Conservation (phyloP, 1,140 invertebrate species). For the Oryzaephilus surinamensis region DNA sequence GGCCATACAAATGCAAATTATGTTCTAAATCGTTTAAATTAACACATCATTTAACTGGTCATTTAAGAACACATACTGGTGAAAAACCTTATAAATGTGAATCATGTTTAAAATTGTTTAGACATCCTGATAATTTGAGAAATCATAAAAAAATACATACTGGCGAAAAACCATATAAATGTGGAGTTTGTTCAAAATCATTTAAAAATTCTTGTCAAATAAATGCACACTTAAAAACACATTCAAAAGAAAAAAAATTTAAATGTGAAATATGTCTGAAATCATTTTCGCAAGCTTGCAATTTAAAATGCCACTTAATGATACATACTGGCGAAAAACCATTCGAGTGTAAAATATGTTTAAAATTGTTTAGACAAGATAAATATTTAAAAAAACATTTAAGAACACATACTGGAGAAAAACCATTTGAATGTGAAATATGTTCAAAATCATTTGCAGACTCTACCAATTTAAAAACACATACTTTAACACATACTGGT, state of each 20-base stretch:
- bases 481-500: background rate
- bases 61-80: conserved; percentile 40
- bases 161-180: conserved; percentile 47
- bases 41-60: conserved; percentile 43
- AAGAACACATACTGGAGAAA: background rate
- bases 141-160: conserved; percentile 4
- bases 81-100: conserved; percentile 11
- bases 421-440: background rate
- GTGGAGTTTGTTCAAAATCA: conserved; percentile 47
- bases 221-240: background rate
- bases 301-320: background rate
- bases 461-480: background rate
- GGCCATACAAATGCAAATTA: conserved; percentile 44
- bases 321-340: no score
- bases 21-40: conserved; percentile 47
- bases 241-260: background rate
- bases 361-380: background rate
- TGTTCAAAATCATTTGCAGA: background rate
- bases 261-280: conserved; percentile 1
- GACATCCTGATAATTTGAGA: background rate
- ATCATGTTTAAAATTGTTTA: conserved; percentile 12
- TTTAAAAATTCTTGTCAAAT: background rate
- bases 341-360: background rate
- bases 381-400: background rate
- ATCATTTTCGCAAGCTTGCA: background rate